phyloP scores from a whole-genome alignment of 2,113 vertebrate genomes.

The Antechinus stuartii region DNA sequence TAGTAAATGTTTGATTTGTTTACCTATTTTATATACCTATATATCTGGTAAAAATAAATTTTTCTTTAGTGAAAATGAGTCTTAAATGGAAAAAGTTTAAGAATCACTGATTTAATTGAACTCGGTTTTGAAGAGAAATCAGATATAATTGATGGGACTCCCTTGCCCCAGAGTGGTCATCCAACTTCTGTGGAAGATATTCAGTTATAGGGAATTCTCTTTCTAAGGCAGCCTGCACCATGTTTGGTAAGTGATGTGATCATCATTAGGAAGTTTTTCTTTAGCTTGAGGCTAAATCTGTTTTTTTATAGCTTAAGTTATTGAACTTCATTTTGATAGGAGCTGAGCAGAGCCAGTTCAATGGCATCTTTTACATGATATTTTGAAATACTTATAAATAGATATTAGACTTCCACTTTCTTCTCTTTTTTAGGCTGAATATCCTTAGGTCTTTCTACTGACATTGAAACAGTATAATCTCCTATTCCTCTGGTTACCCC shows the following conservation, averaged over 20 bases:
- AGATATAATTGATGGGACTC: no score
- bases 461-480: neutral
- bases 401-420: neutral
- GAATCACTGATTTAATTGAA: neutral
- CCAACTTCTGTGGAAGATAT: neutral
- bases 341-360: neutral
- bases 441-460: neutral
- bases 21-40: no score
- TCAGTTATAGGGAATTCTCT: neutral
- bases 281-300: neutral
- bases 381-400: neutral
- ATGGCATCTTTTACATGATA: neutral
- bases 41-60: no score
- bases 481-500: neutral
- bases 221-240: neutral
- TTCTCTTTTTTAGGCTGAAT: neutral
- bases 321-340: neutral
- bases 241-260: neutral
- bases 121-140: neutral
- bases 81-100: no score
- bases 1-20: no score
- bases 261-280: neutral
- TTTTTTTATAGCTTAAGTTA: neutral
- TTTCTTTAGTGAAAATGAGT: no score
- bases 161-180: no score